Evolutionary conservation across 2,113 vertebrate genomes (phyloP), one percentile per base, ranked within the genome.

Genomic region (Myotis lucifugus): DNA sequence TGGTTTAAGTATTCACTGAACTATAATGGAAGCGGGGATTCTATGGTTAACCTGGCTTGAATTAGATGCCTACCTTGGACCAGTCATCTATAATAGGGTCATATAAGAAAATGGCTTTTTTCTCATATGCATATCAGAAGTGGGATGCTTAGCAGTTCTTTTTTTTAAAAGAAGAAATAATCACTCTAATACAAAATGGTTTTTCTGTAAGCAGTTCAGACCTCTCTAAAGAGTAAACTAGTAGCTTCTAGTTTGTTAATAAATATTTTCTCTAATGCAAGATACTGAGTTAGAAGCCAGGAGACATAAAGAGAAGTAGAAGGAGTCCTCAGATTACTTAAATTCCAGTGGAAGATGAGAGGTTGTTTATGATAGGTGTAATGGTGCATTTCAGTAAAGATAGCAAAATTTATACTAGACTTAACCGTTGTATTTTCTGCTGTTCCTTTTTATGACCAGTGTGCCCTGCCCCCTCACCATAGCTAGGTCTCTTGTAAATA

Each of bases 361-460:
- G 17, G n/a, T 74, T 42, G 13, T 66, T 81, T 82, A 67, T 83
- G 67, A 69, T 54, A 8, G 25, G 34, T 70, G 17, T 66, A 85
- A 91, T 74, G 81, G 10, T 73, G 40, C 21, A 14, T 95, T 95
- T 91, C 66, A 61, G 88, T 92, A 95, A 93, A 93, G 87, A 54
- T 48, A 72, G 67, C 66, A 85, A 52, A 59, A 77, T 84, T 88
- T 76, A 70, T 46, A 83, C 76, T 21, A 50, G 32, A 9, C n/a
- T 74, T 93, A 27, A 50, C 8, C 54, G 17, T 73, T 87, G 15
- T 2, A 19, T 74, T 95, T 92, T 50, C 40, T 40, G 85, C 5
- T 78, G 76, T 3, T 90, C 40, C 82, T 88, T 96, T 76, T 85
- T 40, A 64, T 8, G 8, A 32, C 54, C 8, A n/a, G 3, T 70